Conservation (phyloP, 2,888 invertebrate genomes). For the Geotrupes spiniger region DNA sequence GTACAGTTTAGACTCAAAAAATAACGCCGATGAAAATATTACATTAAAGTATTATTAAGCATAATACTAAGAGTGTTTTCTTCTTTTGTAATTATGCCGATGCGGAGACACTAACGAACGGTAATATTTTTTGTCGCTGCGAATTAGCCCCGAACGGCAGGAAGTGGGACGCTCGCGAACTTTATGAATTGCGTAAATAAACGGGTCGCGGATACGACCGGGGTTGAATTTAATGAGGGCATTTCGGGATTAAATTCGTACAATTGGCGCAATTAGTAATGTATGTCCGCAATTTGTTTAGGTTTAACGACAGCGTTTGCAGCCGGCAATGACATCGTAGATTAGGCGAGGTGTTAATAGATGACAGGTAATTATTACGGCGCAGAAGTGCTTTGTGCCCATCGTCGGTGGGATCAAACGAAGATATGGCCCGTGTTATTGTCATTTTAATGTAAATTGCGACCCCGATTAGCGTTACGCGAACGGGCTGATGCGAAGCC, state of each 20-base stretch:
- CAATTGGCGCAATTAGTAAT: slow-evolving; percentile 24
- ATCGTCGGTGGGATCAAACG: slow-evolving; percentile 18
- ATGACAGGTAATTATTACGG: slow-evolving; percentile 32
- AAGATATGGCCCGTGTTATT: slow-evolving; percentile 22
- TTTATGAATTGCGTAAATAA: slow-evolving; percentile 17
- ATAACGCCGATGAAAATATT: too few relatives aligned
- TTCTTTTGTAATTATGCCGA: too few relatives aligned
- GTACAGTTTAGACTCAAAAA: too few relatives aligned
- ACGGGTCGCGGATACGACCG: too few relatives aligned
- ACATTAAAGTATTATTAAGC: too few relatives aligned
- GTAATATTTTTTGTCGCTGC: too few relatives aligned
- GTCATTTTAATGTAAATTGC: slow-evolving; percentile 23
- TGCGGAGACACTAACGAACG: too few relatives aligned
- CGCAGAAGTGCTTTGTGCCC: slow-evolving; percentile 26
- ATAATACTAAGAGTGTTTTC: too few relatives aligned
- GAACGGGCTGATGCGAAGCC: slow-evolving; percentile 19
- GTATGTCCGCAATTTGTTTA: slow-evolving; percentile 24
- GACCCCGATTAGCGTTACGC: slow-evolving; percentile 17
- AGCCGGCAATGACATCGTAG: slow-evolving; percentile 18
- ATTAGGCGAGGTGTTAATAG: slow-evolving; percentile 31
- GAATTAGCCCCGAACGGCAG: slow-evolving; percentile 19
- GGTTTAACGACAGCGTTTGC: slow-evolving; percentile 21
- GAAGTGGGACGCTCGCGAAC: slow-evolving; percentile 35
- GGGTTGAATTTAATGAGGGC: slow-evolving; percentile 18
- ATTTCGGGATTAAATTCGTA: slow-evolving; percentile 21